Base-by-base conservation (phyloP, 2,888 invertebrate species). In the Xanthia togata region DNA sequence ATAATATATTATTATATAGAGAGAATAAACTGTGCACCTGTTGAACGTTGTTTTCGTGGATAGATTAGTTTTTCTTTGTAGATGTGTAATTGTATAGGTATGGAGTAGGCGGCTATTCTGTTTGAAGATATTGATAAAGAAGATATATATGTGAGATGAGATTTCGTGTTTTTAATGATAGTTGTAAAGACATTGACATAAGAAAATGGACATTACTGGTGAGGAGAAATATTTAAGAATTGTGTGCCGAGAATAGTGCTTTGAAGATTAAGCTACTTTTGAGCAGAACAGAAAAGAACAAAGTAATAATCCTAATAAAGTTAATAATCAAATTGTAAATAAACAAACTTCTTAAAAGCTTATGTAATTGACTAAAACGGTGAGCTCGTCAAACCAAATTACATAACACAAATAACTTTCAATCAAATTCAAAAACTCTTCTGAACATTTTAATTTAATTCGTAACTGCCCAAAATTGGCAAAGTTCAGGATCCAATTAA, bases 381-480 rank as follows among this genome's bases (percentile, higher is more conserved):
- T 26, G 72, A 73, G 35, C 63, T 64, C 72, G 26, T 69, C 69
- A 75, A 72, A 47, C 62, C 31, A 17, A 87, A 79, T 79, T 77
- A 47, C 26, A n/a, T 60, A n/a, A 68, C 59, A 60, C 65, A 64
- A 87, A 87, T 83, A 85, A 87, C 74, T 86, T 79, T 75, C 85
- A 84, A 84, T 86, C 78, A 77, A 84, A 81, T 79, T 80, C 53
- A 31, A 71, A 60, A 82, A 78, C 72, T 85, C 77, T 81, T 82
- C 69, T 72, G 73, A 84, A 84, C 81, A 88, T 87, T 89, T 89
- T 86, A 86, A 89, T 89, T 88, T 86, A 79, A 88, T 89, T 86
- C 67, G 14, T 26, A 23, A 71, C 75, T 47, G 71, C 41, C 60
- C 57, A 26, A 73, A 81, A 89, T 86, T 82, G 85, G 63, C 50